Evolutionary conservation across 2,113 vertebrate genomes (phyloP), one percentile per base, ranked within the genome.

Genomic region (Rhinichthys klamathensis): DNA sequence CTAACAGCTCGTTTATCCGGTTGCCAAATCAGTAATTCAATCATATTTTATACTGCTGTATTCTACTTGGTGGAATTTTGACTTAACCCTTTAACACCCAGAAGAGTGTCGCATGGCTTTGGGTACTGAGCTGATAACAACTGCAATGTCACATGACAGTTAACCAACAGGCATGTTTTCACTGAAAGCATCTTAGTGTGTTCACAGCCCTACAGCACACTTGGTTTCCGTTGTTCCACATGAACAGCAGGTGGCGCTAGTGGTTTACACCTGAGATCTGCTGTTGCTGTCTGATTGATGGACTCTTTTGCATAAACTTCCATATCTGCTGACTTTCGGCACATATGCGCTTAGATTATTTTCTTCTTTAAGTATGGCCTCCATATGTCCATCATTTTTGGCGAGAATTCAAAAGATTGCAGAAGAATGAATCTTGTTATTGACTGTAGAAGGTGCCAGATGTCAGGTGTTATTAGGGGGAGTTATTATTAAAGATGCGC

Each of bases 171-270:
- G 30, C 65, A 69, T 35, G 67, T 70, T 70, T 11, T 38, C 67
- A 12, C 21, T 23, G 27, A 67, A 69, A 58, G 54, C 54, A 58
- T 56, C 32, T 32, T 15, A 15, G 46, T 49, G 18, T 21, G 18
- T 21, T 56, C 18, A 56, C 54, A 21, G 18, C 30, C 25, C 27
- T 35, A 35, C 44, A 44, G 23, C 35, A 72, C 25, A 1, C 13
- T n/a, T 56, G 11, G 1, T 82, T 79, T 38, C 38, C 6, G 83
- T 73, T 67, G 7, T 75, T 63, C 18, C 11, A 2, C 16, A 0
- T 44, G 51, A 76, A 41, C 93, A 91, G 86, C 87, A 94, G 94
- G 88, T 94, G 93, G 92, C 85, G 89, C 73, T 76, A 86, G 30
- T 4, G 88, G 67, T 83, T 88, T 67, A 70, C 32, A 0, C 80